Base-by-base conservation (phyloP, 2,113 vertebrate genomes). In the Numenius arquata region DNA sequence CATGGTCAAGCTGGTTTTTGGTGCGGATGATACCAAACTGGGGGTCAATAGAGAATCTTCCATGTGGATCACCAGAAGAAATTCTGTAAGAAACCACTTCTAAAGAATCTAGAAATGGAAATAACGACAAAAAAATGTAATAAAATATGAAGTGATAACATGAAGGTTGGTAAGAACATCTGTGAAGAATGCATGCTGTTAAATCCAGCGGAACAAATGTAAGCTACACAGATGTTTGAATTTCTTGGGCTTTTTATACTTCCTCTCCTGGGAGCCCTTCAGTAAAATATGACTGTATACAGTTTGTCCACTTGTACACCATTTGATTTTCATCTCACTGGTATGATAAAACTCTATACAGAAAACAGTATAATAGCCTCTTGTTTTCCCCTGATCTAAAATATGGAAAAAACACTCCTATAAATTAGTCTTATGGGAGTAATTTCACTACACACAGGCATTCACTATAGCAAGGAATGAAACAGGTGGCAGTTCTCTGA, bases 41-140 rank as follows among this genome's bases (percentile, higher is more conserved):
- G 0, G 98, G 96, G 73, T 99, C 98, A 29, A 99, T 93, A 7
- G 95, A 97, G 96, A 99, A 99, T 79, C 92, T 98, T 58, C 98
- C 97, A 38, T 97, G 97, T 19, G 98, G 98, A 93, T 99, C 97
- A 23, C 99, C 99, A 0, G 99, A 99, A 20, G 98, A 99, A 93
- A 99, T 99, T 68, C 93, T 95, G 88, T 99, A 99, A 61, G 98
- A 98, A 52, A 99, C 66, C 5, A 97, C 95, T 78, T 98, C 98
- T 40, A 95, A 87, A 3, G 98, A 98, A 95, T 98, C 99, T 99
- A 98, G 16, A 96, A 94, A 84, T 32, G 18, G 40, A 85, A 77
- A 92, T 34, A 85, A 87, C 6, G 63, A 61, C 3, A 87, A 78
- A n/a, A 65, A 76, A 66, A 15, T 2, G 6, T 18, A 36, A 55